Base-by-base conservation (phyloP, 1,140 invertebrate species). In the Platyscapa corneri region DNA sequence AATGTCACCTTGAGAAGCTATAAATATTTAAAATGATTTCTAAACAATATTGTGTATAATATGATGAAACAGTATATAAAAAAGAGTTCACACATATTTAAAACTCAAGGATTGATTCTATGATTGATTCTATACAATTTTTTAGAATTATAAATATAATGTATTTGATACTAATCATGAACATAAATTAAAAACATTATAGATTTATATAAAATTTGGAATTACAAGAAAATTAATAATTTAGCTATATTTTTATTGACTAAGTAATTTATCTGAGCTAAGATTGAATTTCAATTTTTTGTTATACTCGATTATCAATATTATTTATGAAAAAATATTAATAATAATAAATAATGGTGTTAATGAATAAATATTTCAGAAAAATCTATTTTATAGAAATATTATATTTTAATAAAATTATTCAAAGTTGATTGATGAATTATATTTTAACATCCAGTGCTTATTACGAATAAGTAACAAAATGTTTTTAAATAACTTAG, bases 401-500 rank as follows among this genome's bases (percentile, higher is more conserved):
- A 83, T 60, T 53, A 87, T 83, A 87, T 83, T 87, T 83, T 75
- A 87, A 87, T 89, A 88, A 88, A 85, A 77, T 34, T 49, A 77
- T 88, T 76, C 82, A 85, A 88, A 82, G 74, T 88, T 81, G 87
- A 87, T 39, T 56, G 67, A 81, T 67, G 39, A 23, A 83, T 77
- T 65, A 74, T 49, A 60, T 82, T 85, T 65, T 87, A 75, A 80
- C 83, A 82, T 39, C 39, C 70, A 65, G 3, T 10, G 53, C 34
- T 80, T 74, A 74, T 82, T 72, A 64, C 81, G 83, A 87, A 88
- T 82, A 88, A 88, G 82, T 88, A 87, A 86, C n/a, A 42, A 89
- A 70, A 39, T 74, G 27, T 87, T 89, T 75, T 89, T 77, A 89
- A 80, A 87, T 88, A 87, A 87, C 46, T 85, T 86, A 90, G 81